Evolutionary conservation across 64 coral and sea anemone genomes (phyloP), one percentile per base, ranked within the genome.

Genomic region (Platygyra sinensis): DNA sequence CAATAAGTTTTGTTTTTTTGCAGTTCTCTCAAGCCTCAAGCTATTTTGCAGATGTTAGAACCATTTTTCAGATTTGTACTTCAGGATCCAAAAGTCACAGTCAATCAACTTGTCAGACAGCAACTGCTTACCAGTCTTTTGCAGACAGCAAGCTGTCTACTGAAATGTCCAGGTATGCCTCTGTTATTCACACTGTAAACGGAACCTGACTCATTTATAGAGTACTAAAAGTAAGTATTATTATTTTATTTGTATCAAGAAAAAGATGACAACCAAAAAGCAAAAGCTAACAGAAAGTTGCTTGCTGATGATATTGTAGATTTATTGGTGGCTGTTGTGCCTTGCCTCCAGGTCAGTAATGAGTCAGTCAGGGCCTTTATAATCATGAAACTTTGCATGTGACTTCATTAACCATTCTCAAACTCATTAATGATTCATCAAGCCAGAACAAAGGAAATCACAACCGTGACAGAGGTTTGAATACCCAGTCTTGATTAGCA

Each of bases 41-140:
- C 27, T 60, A 33, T 79, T 38, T 32, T 79, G 2, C 38, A 87
- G 74, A 92, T 92, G 90, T 3, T 92, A 46, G 73, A 92, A 52
- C 59, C 90, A 50, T 92, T 92, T 87, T 60, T 92, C 29, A 75
- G 67, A n/a, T 92, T 92, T 92, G 75, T 92, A 1, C 72, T 92
- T 61, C 73, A 33, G 73, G 90, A 92, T 79, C 82, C 90, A 60
- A 77, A 65, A 87, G 42, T 42, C 20, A 33, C 83, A 78, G 42
- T 79, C 59, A 62, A 78, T 87, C 12, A 30, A 28, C 51, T 67
- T 79, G 73, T 87, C 13, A 79, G 74, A 62, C 61, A 79, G 22
- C 60, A 92, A 28, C 73, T 92, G 51, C 59, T 78, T 19, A 51
- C 73, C 50, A 42, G 50, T 36, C 83, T 92, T 27, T 49, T 92